Percentiles rank a stretch among this genome's conserved stretches.
phyloP scores from a whole-genome alignment of 2,888 invertebrate species.

The Sinodicranocentrus sp. region DNA sequence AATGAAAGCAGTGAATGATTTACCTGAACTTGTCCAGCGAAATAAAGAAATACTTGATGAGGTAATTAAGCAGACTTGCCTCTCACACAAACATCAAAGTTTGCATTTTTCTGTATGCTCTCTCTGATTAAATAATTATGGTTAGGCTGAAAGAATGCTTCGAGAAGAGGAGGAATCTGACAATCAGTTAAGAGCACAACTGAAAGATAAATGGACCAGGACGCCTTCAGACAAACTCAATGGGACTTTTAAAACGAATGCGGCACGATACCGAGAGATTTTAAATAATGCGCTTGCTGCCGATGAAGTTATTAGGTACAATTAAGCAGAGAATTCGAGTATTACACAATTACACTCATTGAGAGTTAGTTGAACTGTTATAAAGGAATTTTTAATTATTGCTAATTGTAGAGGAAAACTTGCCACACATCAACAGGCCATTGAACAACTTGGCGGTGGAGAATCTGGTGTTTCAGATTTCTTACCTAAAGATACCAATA shows the following conservation, averaged over 20 bases:
- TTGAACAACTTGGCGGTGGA: conserved; percentile 88
- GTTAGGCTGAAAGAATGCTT: conserved; percentile 87
- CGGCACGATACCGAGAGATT: conserved; percentile 90
- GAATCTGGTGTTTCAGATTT: conserved; percentile 85
- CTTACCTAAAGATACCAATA: conserved; percentile 84
- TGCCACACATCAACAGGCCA: conserved; percentile 86
- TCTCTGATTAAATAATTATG: no score
- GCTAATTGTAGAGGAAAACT: conserved; percentile 93
- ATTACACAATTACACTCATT: background rate
- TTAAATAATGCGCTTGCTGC: conserved; percentile 75
- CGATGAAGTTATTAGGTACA: conserved; percentile 74
- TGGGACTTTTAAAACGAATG: conserved; percentile 91
- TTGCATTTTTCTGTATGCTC: no score
- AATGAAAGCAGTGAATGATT: conserved; percentile 87
- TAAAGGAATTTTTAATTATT: conserved; percentile 21
- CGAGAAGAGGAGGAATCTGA: conserved; percentile 96
- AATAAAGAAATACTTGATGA: conserved; percentile 97
- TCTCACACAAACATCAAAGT: background rate
- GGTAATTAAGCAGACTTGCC: no score
- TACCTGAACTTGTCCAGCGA: conserved; percentile 93
- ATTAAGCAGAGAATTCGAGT: background rate
- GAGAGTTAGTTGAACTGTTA: background rate
- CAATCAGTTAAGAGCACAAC: conserved; percentile 90
- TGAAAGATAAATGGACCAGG: conserved; percentile 95
- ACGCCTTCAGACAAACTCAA: conserved; percentile 93